Percentiles rank a stretch among this genome's conserved stretches.
These are phyloP conservation scores for Grallaria varia DNA, from an alignment of 2,113 vertebrate genomes.

Conservation along the genomic window DNA sequence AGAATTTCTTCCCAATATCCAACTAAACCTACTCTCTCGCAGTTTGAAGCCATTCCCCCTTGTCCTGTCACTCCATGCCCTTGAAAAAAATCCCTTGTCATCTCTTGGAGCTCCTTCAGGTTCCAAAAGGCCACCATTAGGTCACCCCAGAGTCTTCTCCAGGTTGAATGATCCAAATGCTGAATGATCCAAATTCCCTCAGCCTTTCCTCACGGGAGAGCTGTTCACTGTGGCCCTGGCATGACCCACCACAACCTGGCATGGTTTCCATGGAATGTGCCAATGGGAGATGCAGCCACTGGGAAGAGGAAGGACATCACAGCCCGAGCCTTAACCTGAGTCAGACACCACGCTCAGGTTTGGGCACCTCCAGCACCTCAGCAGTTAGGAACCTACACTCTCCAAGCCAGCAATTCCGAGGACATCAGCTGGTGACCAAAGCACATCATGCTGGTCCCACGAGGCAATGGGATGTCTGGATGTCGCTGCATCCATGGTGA, in stretches of 20 bases:
- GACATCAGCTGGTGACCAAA: background rate
- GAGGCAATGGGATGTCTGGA: background rate
- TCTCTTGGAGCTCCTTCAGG: background rate
- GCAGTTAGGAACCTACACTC: background rate
- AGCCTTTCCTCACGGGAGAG: background rate
- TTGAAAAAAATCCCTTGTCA: background rate
- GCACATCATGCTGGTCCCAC: background rate
- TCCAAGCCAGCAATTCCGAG: background rate
- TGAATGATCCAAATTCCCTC: background rate
- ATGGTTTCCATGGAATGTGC: background rate
- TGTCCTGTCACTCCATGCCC: background rate
- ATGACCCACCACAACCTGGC: background rate
- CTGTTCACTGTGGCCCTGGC: background rate
- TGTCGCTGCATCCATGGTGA: background rate
- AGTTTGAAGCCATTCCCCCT: background rate
- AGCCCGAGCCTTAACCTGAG: background rate
- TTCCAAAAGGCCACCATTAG: background rate
- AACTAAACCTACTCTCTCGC: background rate
- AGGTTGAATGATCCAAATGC: background rate
- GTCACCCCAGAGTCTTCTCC: background rate
- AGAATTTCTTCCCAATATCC: fast-evolving
- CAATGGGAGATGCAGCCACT: fast-evolving
- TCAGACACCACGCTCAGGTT: background rate
- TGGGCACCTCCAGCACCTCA: background rate
- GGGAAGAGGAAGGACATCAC: background rate